A percentile compares a stretch with the other conserved stretches of the same genome.
Conservation (phyloP, 1,140 invertebrate species). For the Leptonema lineaticorne region DNA sequence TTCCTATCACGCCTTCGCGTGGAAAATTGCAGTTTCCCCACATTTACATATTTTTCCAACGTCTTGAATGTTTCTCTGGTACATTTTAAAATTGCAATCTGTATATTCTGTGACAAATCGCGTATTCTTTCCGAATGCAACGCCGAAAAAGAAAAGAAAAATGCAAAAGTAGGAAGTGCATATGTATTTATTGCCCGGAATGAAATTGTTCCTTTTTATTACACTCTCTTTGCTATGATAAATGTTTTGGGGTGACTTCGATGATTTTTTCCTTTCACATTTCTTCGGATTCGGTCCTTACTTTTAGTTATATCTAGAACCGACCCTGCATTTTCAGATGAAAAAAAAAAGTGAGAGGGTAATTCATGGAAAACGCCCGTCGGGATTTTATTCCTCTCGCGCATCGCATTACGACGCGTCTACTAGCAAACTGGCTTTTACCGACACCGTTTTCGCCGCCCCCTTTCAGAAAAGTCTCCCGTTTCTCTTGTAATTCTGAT, state of each 20-base stretch:
- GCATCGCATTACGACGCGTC: conserved; percentile 12
- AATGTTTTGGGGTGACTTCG: conserved; percentile 31
- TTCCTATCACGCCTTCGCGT: conserved; percentile 14
- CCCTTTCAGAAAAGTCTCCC: too few relatives aligned
- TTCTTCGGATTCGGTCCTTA: conserved; percentile 25
- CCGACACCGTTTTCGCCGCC: not conserved
- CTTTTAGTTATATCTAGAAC: conserved; percentile 31
- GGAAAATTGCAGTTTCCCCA: conserved; percentile 23
- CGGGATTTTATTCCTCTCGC: conserved; percentile 31
- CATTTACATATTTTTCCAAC: conserved; percentile 24
- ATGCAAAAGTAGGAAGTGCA: not conserved
- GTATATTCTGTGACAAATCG: conserved; percentile 35
- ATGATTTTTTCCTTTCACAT: conserved; percentile 16
- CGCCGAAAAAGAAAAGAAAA: not conserved
- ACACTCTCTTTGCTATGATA: conserved; percentile 29
- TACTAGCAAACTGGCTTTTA: not conserved
- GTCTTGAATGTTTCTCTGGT: conserved; percentile 8
- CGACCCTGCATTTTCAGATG: not conserved
- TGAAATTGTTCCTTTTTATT: conserved; percentile 28
- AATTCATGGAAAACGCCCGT: conserved; percentile 37
- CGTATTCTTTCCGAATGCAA: conserved; percentile 13
- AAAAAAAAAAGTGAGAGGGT: conserved; percentile 31
- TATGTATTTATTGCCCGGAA: conserved; percentile 18
- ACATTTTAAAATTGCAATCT: conserved; percentile 39
- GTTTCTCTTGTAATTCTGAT: not conserved